Conservation (phyloP, 2,888 invertebrate genomes). For the Pristionchus exspectatus region DNA sequence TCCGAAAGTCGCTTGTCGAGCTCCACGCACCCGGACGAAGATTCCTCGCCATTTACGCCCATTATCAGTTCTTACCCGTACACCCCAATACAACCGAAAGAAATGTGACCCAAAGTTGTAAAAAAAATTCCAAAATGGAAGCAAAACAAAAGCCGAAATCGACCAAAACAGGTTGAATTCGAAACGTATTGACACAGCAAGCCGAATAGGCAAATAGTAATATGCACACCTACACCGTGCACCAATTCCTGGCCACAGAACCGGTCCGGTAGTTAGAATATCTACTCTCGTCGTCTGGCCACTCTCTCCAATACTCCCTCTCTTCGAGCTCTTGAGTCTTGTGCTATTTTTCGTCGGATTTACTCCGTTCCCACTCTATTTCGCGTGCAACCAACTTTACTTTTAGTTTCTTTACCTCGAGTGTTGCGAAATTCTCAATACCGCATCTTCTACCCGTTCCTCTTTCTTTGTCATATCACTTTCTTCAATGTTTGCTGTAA, state of each 20-base stretch:
- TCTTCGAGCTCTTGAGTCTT: not conserved
- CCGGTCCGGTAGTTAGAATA: too few relatives aligned
- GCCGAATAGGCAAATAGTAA: too few relatives aligned
- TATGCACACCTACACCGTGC: too few relatives aligned
- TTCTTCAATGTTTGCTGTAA: constrained; percentile 22
- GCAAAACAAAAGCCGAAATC: not conserved
- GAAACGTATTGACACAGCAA: too few relatives aligned
- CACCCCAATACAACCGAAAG: constrained; percentile 39
- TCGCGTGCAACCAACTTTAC: not conserved
- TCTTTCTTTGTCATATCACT: constrained; percentile 33
- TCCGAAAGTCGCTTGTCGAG: not conserved
- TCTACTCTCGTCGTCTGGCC: not conserved
- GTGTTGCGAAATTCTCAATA: not conserved
- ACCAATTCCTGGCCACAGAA: too few relatives aligned
- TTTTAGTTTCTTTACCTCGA: not conserved
- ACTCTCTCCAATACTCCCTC: constrained; percentile 1
- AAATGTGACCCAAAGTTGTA: not conserved
- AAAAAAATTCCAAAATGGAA: not conserved
- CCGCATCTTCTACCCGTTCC: not conserved
- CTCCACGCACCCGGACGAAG: constrained; percentile 8
- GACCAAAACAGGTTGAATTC: not conserved
- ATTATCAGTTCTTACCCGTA: constrained; percentile 45
- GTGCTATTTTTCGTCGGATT: constrained; percentile 41
- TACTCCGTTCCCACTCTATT: constrained; percentile 37
- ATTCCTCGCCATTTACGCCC: constrained; percentile 47